Evolutionary conservation across 2,113 vertebrate genomes (phyloP).

Genomic region (Acrocephalus kingi): DNA sequence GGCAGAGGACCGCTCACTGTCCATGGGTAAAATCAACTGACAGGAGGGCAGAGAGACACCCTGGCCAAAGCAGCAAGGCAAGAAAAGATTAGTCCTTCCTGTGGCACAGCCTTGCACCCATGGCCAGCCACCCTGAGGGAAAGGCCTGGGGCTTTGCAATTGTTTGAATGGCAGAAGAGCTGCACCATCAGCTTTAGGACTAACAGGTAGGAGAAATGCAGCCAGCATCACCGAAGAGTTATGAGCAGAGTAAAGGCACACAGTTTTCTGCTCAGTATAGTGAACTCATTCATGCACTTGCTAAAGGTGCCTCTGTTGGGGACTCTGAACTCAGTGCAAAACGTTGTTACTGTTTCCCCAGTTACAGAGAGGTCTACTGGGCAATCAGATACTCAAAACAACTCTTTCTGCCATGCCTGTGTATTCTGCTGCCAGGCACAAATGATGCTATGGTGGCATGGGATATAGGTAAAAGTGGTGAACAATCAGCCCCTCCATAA

Average conservation of each 20-base stretch:
- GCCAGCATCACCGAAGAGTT: not conserved
- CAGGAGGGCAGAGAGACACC: not conserved
- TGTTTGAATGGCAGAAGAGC: not conserved
- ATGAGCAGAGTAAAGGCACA: not conserved
- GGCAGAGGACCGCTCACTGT: not conserved
- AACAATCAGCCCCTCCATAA: not conserved
- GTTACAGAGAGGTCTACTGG: not conserved
- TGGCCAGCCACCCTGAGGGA: not conserved
- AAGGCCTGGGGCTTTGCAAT: not conserved
- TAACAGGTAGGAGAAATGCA: not conserved
- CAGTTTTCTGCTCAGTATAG: fast-evolving
- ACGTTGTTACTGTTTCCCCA: not conserved
- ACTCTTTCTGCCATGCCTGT: not conserved
- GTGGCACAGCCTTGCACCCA: not conserved
- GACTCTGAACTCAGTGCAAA: not conserved
- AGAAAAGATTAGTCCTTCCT: not conserved
- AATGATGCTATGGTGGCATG: not conserved
- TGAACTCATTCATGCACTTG: not conserved
- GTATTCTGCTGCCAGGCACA: not conserved
- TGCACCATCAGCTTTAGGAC: not conserved
- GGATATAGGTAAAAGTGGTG: not conserved
- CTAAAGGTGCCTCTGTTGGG: not conserved
- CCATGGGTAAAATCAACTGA: not conserved
- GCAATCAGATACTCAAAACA: not conserved
- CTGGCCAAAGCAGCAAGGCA: not conserved